These are phyloP conservation scores for Diarsia brunnea DNA, from an alignment of 2,888 invertebrate genomes.

Conservation along the genomic window DNA sequence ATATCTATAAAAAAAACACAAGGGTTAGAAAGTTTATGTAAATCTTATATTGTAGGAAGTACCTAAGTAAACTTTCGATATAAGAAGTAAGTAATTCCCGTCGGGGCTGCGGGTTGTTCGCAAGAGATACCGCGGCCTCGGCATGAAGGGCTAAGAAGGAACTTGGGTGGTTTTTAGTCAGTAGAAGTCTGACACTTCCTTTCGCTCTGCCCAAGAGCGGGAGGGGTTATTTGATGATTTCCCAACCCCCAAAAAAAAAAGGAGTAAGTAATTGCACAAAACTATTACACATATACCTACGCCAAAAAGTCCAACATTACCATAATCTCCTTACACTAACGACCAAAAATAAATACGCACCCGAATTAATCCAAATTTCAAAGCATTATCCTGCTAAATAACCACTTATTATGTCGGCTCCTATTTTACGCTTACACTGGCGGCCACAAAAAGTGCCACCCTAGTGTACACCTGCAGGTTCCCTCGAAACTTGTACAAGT, in stretches of 20 bases:
- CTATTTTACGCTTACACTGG: constrained; percentile 83
- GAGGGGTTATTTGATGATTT: too few species aligned
- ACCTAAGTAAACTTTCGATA: background rate
- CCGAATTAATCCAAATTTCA: constrained; percentile 77
- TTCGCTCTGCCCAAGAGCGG: too few species aligned
- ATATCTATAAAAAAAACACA: too few species aligned
- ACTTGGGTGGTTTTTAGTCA: too few species aligned
- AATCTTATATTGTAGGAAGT: background rate
- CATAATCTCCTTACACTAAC: constrained; percentile 71
- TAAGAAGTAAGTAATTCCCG: background rate
- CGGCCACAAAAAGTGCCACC: constrained; percentile 83
- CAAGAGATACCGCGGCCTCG: too few species aligned
- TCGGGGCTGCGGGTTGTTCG: too few species aligned
- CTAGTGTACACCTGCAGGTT: constrained; percentile 88
- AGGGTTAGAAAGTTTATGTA: too few species aligned
- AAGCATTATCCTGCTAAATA: constrained; percentile 82
- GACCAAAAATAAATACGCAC: constrained; percentile 67
- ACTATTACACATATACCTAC: background rate
- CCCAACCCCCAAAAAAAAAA: too few species aligned
- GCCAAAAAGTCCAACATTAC: constrained; percentile 35
- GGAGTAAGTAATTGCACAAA: background rate
- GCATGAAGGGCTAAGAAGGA: too few species aligned
- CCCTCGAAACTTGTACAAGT: constrained; percentile 83
- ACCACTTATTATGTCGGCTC: constrained; percentile 87
- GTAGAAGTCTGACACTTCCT: too few species aligned